Evolutionary conservation across 2,113 vertebrate genomes (phyloP).

Genomic region (Grammomys surdaster): DNA sequence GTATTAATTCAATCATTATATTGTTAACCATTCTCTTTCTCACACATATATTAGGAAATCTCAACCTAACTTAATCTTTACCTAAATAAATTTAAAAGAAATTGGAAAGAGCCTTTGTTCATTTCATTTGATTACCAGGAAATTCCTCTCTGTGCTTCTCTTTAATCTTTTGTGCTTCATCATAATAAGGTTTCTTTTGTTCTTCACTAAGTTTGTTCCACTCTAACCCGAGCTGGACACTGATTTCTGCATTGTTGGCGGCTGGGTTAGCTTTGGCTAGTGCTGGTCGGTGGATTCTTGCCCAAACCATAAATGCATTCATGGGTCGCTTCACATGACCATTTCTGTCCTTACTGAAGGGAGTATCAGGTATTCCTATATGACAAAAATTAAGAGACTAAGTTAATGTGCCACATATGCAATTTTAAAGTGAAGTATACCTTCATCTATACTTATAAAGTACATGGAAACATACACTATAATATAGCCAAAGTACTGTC

Average conservation of each 20-base stretch:
- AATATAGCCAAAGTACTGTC: constrained; percentile 57
- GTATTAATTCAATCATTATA: constrained; percentile 13
- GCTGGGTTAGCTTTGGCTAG: constrained; percentile 87
- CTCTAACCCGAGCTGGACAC: constrained; percentile 89
- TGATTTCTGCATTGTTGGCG: constrained; percentile 87
- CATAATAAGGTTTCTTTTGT: constrained; percentile 92
- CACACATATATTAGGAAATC: constrained; percentile 6
- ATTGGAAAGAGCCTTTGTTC: constrained; percentile 62
- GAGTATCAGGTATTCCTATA: constrained; percentile 87
- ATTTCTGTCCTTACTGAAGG: constrained; percentile 86
- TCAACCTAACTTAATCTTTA: constrained; percentile 70
- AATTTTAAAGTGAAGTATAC: constrained; percentile 59
- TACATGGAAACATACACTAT: background rate
- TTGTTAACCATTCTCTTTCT: constrained; percentile 44
- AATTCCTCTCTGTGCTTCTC: constrained; percentile 89
- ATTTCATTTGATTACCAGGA: constrained; percentile 89
- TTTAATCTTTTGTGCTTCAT: constrained; percentile 91
- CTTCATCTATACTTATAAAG: constrained; percentile 44
- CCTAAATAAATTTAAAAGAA: constrained; percentile 68
- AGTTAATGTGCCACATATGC: constrained; percentile 55
- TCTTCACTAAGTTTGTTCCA: constrained; percentile 93
- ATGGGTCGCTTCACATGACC: constrained; percentile 91
- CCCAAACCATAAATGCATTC: constrained; percentile 94
- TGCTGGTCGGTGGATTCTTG: constrained; percentile 88
- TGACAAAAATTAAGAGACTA: constrained; percentile 78